These are phyloP conservation scores for Rattus rattus DNA, from an alignment of 2,113 vertebrate species.

Conservation along the genomic window DNA sequence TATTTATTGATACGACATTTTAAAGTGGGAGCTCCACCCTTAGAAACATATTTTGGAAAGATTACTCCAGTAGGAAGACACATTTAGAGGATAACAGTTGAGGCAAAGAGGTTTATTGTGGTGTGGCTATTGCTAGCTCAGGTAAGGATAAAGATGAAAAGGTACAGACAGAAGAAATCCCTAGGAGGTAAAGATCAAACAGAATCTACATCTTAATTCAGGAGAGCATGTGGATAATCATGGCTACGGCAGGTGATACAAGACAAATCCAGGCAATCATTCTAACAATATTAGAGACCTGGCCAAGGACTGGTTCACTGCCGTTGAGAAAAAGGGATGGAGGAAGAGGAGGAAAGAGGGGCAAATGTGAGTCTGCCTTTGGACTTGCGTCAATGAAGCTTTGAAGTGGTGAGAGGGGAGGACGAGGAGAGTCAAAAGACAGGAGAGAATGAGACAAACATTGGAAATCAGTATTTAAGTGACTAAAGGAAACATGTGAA, in stretches of 20 bases:
- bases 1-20: neutral
- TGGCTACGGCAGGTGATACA: neutral
- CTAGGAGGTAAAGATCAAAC: neutral
- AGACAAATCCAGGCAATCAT: constrained; percentile 4
- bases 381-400: neutral
- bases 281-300: neutral
- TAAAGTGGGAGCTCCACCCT: neutral
- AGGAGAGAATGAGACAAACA: neutral
- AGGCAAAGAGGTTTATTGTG: constrained; percentile 1
- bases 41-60: constrained; percentile 9
- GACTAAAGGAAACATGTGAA: constrained; percentile 26
- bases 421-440: neutral
- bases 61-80: neutral
- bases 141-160: neutral
- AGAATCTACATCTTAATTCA: neutral
- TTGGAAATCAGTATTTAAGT: neutral
- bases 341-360: neutral
- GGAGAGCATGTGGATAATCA: neutral
- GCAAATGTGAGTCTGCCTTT: neutral
- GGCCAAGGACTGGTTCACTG: neutral
- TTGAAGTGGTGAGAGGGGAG: neutral
- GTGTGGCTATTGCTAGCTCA: neutral
- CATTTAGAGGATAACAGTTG: neutral
- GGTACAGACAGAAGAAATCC: neutral
- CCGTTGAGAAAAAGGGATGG: neutral